Base-by-base conservation (phyloP, 2,888 invertebrate species). In the Drosophila affinis region DNA sequence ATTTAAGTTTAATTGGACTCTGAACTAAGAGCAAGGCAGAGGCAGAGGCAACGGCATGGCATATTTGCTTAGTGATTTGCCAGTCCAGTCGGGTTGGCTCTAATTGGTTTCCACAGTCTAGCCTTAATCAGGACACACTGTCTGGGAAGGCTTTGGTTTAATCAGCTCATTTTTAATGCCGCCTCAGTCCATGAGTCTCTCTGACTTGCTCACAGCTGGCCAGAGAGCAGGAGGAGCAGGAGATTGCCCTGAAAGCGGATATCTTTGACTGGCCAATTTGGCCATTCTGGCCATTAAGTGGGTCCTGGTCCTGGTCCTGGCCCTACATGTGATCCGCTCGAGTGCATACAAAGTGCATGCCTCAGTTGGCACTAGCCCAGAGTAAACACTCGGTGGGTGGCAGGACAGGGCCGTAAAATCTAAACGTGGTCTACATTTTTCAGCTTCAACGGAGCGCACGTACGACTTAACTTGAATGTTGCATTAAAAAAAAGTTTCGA, bases 401-500 rank as follows among this genome's bases (percentile, higher is more conserved):
- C 17, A 14, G 14, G 17, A 10, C 39, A 7, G 18, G 21, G 21
- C 61, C 62, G 55, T 83, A 77, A 83, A 85, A 85, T 62, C 80
- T 62, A 78, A 82, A 82, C 78, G 86, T 85, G 72, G 70, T 67
- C 78, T 75, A 62, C 70, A 79, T 78, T 72, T 76, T 79, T 72
- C 72, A 71, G 79, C 69, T 81, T 72, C 71, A 78, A 58, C 62
- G 61, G 62, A 78, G 74, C 71, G 74, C 58, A 76, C 79, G 81
- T 83, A 63, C 70, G 70, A 55, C 64, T 67, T 70, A 77, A 69
- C 81, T 77, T 54, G 72, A 87, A 79, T 84, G 87, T 79, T 62
- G 75, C 76, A 87, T 84, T 84, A 79, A 81, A 85, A 79, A 81
- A 85, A 87, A 87, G 72, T 81, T 87, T 78, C 45, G 57, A 69